Percentiles rank a stretch among this genome's conserved stretches.
phyloP scores from a whole-genome alignment of 1,140 invertebrate genomes.

The Trachymyrmex cornetzi region DNA sequence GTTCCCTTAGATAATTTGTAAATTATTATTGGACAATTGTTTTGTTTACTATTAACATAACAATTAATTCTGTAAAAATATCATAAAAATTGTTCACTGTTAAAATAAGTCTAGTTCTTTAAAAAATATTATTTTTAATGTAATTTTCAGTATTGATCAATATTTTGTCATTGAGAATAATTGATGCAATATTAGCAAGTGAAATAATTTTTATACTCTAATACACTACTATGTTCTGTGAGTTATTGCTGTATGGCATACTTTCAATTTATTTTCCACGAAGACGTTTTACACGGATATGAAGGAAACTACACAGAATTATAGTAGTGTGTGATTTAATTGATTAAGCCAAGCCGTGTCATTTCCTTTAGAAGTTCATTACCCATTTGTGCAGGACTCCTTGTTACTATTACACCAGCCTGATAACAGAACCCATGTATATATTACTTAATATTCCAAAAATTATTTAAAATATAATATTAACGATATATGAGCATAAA shows the following conservation, averaged over 20 bases:
- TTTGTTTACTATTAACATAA: slow-evolving; percentile 71
- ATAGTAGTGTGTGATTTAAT: slow-evolving; percentile 70
- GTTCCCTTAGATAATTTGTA: slow-evolving; percentile 54
- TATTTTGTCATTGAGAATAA: slow-evolving; percentile 30
- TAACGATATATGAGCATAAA: slow-evolving; percentile 5
- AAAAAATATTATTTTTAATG: slow-evolving; percentile 59
- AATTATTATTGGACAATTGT: slow-evolving; percentile 48
- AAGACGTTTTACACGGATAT: slow-evolving; percentile 82
- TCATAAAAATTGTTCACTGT: slow-evolving; percentile 71
- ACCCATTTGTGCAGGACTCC: slow-evolving; percentile 98
- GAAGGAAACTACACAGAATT: slow-evolving; percentile 85
- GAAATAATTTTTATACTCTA: slow-evolving; percentile 44
- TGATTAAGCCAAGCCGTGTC: slow-evolving; percentile 90
- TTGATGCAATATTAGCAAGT: slow-evolving; percentile 31
- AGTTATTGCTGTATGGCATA: slow-evolving; percentile 56
- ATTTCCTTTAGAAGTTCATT: slow-evolving; percentile 95
- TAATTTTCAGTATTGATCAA: slow-evolving; percentile 23
- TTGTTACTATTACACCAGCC: slow-evolving; percentile 97
- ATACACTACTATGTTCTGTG: slow-evolving; percentile 62
- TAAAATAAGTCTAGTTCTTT: slow-evolving; percentile 62
- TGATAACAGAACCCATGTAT: slow-evolving; percentile 75
- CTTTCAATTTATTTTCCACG: slow-evolving; percentile 81
- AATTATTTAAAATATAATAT: slow-evolving; percentile 27
- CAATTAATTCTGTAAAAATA: slow-evolving; percentile 70
- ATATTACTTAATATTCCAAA: not conserved